Conservation (phyloP, 92 coral and sea anemone species). For the Hydrozoanthus gracilis region DNA sequence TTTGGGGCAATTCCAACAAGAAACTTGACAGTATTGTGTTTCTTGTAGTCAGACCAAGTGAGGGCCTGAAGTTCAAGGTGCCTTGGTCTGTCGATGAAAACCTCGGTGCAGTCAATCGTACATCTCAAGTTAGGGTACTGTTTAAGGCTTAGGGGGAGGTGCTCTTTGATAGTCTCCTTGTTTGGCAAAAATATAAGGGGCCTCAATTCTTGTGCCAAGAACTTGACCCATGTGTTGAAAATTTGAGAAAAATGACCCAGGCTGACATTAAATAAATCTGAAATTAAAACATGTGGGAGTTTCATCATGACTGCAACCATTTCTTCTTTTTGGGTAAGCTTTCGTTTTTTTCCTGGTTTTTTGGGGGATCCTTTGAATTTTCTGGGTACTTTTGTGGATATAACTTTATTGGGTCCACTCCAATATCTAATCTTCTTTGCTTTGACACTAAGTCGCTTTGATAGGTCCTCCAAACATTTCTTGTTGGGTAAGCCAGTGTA, state of each 20-base stretch:
- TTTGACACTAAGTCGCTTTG: slow-evolving; percentile 39
- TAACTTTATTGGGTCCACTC: slow-evolving; percentile 61
- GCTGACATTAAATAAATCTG: slow-evolving; percentile 63
- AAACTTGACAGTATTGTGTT: no score
- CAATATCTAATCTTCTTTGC: slow-evolving; percentile 58
- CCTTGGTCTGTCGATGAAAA: slow-evolving; percentile 68
- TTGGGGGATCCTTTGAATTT: slow-evolving; percentile 41
- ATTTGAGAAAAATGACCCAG: no score
- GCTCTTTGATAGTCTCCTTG: slow-evolving; percentile 32
- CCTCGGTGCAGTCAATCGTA: slow-evolving; percentile 57
- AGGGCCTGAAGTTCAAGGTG: slow-evolving; percentile 58
- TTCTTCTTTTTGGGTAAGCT: slow-evolving; percentile 54
- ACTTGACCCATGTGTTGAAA: no score
- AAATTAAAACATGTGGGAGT: slow-evolving; percentile 51
- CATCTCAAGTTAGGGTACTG: slow-evolving; percentile 45
- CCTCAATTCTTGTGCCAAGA: no score
- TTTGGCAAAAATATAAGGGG: no score
- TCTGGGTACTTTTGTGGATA: slow-evolving; percentile 40
- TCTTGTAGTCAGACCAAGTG: slow-evolving; percentile 59
- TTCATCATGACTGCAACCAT: slow-evolving; percentile 44
- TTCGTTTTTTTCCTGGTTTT: slow-evolving; percentile 60
- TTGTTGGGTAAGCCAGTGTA: slow-evolving; percentile 57
- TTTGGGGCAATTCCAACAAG: no score
- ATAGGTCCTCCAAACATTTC: slow-evolving; percentile 39
- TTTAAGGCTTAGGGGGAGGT: slow-evolving; percentile 46